These are phyloP conservation scores for Andrena trimmerana DNA, from an alignment of 2,888 invertebrate species.

Conservation along the genomic window DNA sequence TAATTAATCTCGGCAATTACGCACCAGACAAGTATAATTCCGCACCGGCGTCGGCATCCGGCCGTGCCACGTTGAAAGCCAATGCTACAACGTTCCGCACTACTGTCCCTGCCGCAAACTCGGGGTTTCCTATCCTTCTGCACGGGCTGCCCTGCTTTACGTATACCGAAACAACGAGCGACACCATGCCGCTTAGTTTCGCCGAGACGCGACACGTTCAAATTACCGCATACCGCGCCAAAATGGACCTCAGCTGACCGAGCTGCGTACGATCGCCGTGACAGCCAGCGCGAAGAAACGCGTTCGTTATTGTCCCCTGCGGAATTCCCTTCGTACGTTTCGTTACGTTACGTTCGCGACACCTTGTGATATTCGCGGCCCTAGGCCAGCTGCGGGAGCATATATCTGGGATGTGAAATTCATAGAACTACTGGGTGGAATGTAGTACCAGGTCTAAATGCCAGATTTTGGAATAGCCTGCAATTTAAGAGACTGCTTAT, in stretches of 20 bases:
- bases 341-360: not conserved
- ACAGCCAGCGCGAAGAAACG: slow-evolving; percentile 12
- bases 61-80: slow-evolving; percentile 54
- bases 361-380: not conserved
- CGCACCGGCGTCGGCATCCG: slow-evolving; percentile 62
- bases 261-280: slow-evolving; percentile 6
- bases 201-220: slow-evolving; percentile 44
- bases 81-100: slow-evolving; percentile 69
- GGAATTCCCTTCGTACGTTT: slow-evolving; percentile 1
- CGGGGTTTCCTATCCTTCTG: slow-evolving; percentile 66
- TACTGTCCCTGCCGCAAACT: slow-evolving; percentile 62
- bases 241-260: slow-evolving; percentile 42
- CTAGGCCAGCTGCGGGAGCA: too few relatives aligned
- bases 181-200: slow-evolving; percentile 23
- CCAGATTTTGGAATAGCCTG: not conserved
- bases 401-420: not conserved
- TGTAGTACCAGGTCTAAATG: not conserved
- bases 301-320: slow-evolving; percentile 1
- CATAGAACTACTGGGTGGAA: not conserved
- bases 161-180: slow-evolving; percentile 40
- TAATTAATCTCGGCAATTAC: slow-evolving; percentile 83
- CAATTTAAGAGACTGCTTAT: too few relatives aligned
- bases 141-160: slow-evolving; percentile 31
- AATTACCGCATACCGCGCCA: slow-evolving; percentile 61
- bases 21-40: slow-evolving; percentile 78